Base-by-base conservation (phyloP, 2,113 vertebrate genomes). In the Cisticola juncidis region DNA sequence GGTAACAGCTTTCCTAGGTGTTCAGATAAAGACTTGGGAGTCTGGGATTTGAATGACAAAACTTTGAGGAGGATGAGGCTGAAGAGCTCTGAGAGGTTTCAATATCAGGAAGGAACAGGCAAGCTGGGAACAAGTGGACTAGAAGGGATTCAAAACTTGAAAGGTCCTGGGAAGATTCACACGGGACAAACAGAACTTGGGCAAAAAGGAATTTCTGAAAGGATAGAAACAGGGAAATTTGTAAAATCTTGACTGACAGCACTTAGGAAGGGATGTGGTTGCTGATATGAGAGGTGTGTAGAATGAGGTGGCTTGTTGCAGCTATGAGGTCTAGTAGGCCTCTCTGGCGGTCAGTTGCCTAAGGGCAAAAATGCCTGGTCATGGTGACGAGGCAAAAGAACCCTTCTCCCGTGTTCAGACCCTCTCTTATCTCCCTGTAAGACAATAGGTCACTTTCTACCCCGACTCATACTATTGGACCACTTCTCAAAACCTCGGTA, bases 221-320 rank as follows among this genome's bases (percentile, higher is more conserved):
- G 50, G 21, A 33, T 6, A 45, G 12, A 53, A 76, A 53, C 5
- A 29, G 9, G 16, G 47, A 64, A 54, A 74, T 44, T 18, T 3
- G 2, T 47, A 35, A 47, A 64, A 65, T 90, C 33, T 60, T 90
- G 22, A 13, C 9, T 69, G 12, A 28, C 14, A 73, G 31, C 15
- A 54, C 6, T 15, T 21, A 51, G 20, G 44, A 26, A 38, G 15
- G 4, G 26, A 38, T 1, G 2, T 10, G 3, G 8, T n/a, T 9
- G 21, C 6, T 72, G 58, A 58, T 6, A 17, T 21, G 5, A 62
- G 44, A 64, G 2, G 13, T 45, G 13, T 45, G 15, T 81, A 85
- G 48, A 24, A 53, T 25, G 14, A 35, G 5, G 3, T 73, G 19
- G 18, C n/a, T n/a, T n/a, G n/a, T n/a, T n/a, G n/a, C n/a, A n/a